Evolutionary conservation across 2,888 invertebrate genomes (phyloP), one percentile per base, ranked within the genome.

Genomic region (Thymelicus acteon): DNA sequence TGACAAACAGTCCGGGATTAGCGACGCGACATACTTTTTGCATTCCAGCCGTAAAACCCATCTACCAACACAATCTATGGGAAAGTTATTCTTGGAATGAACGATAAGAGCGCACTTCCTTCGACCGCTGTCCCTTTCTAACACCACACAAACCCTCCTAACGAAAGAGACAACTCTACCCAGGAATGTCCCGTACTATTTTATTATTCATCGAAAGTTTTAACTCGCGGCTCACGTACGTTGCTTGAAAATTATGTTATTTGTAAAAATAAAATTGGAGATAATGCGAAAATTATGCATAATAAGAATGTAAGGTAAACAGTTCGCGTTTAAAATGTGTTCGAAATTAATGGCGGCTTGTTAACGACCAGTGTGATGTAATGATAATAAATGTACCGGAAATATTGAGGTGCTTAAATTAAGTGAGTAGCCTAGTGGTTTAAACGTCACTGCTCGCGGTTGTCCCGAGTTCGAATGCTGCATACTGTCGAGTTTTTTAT

Each of bases 81-180:
- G 90, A 91, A 90, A 91, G 91, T 90, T 92, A 92, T 92, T 91
- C 88, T 85, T 80, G 91, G 92, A 90, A 92, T 92, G 92, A 85
- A 87, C 85, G 90, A 91, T 91, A 91, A 91, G 88, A 79, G 82
- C 79, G 81, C 78, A 85, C 88, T 90, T 89, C 88, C 87, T 87
- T 78, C 77, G 82, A 72, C 81, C 70, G 7, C 15, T 66, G 65
- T 76, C 77, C 85, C 89, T 78, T 79, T 76, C 74, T 85, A 79
- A 65, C 71, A 72, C 81, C 40, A 73, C 67, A 15, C 48, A 13
- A 52, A 39, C 6, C 4, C 49, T 37, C 76, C 49, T 69, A 6
- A 75, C 82, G 73, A 80, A 78, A 75, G 89, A 82, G 72, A 77
- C 73, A 54, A 39, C 63, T 73, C 71, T 73, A 72, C 70, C 60